Conservation (phyloP, 1,140 invertebrate genomes). For the Pentalonia nigronervosa region DNA sequence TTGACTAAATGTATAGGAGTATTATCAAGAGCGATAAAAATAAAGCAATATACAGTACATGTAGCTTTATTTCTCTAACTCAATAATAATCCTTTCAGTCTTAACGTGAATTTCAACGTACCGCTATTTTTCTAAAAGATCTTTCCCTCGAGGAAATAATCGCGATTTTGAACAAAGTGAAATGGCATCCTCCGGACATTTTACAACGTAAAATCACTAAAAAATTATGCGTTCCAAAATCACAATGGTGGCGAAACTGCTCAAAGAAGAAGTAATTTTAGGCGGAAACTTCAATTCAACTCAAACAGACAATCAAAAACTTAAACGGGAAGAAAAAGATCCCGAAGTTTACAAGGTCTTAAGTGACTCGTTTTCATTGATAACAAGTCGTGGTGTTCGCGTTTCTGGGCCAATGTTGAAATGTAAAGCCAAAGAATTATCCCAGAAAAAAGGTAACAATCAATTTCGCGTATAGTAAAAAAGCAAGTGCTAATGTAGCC, state of each 20-base stretch:
- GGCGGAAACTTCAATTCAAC: neutral
- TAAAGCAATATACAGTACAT: no score
- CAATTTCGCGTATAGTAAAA: neutral
- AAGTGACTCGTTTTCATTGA: neutral
- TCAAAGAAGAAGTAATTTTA: constrained; percentile 21
- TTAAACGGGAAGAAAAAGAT: constrained; percentile 24
- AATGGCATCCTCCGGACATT: no score
- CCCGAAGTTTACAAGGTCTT: constrained; percentile 21
- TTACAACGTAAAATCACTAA: no score
- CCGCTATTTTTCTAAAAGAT: no score
- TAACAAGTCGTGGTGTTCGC: neutral
- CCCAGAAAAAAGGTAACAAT: constrained; percentile 15
- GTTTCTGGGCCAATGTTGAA: neutral
- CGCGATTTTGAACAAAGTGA: no score
- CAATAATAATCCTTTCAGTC: no score
- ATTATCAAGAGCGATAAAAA: no score
- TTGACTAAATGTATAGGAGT: no score
- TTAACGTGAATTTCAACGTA: no score
- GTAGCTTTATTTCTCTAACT: no score
- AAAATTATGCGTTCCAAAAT: neutral
- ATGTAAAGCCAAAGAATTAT: constrained; percentile 12
- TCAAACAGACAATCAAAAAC: neutral
- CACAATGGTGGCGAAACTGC: constrained; percentile 15
- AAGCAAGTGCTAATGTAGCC: neutral
- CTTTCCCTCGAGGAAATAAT: no score